Evolutionary conservation across 2,113 vertebrate genomes (phyloP).

Genomic region (Daboia siamensis): DNA sequence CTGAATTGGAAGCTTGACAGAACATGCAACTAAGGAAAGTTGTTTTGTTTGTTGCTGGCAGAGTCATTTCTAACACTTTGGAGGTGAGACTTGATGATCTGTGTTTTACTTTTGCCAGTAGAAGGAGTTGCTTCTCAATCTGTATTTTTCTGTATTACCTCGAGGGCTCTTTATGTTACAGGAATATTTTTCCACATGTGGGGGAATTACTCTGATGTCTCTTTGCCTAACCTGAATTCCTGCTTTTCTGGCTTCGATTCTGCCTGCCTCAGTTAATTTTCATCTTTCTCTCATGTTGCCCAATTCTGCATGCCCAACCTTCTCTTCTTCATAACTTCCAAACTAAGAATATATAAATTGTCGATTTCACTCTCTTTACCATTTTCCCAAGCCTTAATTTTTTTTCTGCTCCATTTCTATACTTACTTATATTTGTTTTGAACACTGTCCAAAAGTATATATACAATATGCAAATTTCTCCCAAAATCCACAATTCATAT

Average conservation of each 20-base stretch:
- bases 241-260: not conserved
- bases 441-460: not conserved
- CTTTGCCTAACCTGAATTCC: not conserved
- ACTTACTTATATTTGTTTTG: not conserved
- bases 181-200: not conserved
- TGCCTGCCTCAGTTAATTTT: not conserved
- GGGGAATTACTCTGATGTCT: not conserved
- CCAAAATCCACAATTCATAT: not conserved
- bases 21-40: not conserved
- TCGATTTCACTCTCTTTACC: not conserved
- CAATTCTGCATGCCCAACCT: not conserved
- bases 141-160: not conserved
- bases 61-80: not conserved
- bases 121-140: not conserved
- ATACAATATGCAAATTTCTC: not conserved
- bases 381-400: too few species aligned
- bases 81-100: not conserved
- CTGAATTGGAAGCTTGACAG: not conserved
- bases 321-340: not conserved
- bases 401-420: not conserved
- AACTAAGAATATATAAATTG: not conserved
- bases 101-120: not conserved
- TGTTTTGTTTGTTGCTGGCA: not conserved
- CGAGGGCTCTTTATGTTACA: not conserved
- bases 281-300: not conserved